Conservation (phyloP, 2,113 vertebrate genomes). For the Nematolebias whitei region DNA sequence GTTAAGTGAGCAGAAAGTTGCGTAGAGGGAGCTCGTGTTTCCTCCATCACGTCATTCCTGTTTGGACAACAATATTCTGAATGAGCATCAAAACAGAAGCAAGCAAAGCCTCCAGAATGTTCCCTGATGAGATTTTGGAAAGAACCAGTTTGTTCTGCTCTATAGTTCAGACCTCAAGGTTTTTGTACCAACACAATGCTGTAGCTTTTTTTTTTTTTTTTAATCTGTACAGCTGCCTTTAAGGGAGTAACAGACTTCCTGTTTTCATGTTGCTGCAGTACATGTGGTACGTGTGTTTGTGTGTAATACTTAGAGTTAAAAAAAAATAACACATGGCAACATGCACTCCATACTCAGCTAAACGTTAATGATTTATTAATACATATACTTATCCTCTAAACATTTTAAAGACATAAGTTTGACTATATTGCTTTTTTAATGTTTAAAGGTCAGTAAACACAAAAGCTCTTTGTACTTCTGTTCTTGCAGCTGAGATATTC, state of each 20-base stretch:
- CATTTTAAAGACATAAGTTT: no score
- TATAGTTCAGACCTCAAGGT: constrained; percentile 38
- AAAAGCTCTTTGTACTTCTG: no score
- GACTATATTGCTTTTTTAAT: no score
- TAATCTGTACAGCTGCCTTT: constrained; percentile 23
- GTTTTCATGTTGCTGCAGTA: constrained; percentile 47
- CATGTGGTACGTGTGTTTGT: not conserved
- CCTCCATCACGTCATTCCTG: not conserved
- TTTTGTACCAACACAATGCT: constrained; percentile 51
- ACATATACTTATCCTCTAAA: no score
- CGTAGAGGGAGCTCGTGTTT: not conserved
- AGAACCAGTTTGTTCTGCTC: constrained; percentile 21
- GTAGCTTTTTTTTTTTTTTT: constrained; percentile 14
- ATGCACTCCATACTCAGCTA: not conserved
- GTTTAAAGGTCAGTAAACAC: no score
- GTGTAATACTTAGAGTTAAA: constrained; percentile 10
- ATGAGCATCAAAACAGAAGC: constrained; percentile 15
- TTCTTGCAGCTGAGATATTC: no score
- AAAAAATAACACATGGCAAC: no score
- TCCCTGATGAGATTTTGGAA: constrained; percentile 42
- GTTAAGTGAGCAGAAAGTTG: not conserved
- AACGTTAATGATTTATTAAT: not conserved
- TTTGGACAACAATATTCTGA: not conserved
- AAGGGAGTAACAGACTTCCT: constrained; percentile 57
- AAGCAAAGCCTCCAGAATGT: constrained; percentile 5